These are phyloP conservation scores for Osmerus eperlanus DNA, from an alignment of 2,113 vertebrate genomes.

Conservation along the genomic window DNA sequence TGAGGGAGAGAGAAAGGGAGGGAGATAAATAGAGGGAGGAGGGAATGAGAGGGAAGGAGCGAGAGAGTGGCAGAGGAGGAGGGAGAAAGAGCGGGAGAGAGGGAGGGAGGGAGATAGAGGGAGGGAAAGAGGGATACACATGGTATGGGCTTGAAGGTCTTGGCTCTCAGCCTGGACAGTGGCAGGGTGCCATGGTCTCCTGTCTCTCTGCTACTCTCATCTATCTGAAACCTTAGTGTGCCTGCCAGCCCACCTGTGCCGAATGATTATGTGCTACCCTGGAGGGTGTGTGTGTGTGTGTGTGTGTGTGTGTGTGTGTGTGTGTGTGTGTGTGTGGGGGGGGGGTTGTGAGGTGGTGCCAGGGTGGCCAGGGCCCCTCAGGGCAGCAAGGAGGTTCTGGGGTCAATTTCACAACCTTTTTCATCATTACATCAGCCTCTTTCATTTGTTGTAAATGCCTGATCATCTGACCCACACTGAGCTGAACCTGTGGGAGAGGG, in stretches of 20 bases:
- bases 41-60: neutral
- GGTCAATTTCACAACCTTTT: neutral
- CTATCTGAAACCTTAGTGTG: slow-evolving; percentile 2
- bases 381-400: neutral
- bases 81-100: neutral
- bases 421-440: neutral
- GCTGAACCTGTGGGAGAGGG: neutral
- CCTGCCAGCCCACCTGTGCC: slow-evolving; percentile 12
- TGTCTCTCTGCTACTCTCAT: slow-evolving; percentile 5
- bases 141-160: neutral
- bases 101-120: neutral
- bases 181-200: slow-evolving; percentile 4
- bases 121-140: neutral
- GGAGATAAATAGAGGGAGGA: neutral
- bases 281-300: too few species aligned
- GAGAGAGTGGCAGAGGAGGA: neutral
- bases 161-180: slow-evolving; percentile 3
- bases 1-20: neutral
- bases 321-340: neutral
- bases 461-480: neutral
- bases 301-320: too few species aligned
- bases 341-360: neutral
- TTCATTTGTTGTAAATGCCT: neutral
- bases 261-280: neutral
- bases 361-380: neutral